A percentile compares a stretch with the other conserved stretches of the same genome.
These are phyloP conservation scores for Hemaris fuciformis DNA, from an alignment of 2,888 invertebrate species.

Conservation along the genomic window DNA sequence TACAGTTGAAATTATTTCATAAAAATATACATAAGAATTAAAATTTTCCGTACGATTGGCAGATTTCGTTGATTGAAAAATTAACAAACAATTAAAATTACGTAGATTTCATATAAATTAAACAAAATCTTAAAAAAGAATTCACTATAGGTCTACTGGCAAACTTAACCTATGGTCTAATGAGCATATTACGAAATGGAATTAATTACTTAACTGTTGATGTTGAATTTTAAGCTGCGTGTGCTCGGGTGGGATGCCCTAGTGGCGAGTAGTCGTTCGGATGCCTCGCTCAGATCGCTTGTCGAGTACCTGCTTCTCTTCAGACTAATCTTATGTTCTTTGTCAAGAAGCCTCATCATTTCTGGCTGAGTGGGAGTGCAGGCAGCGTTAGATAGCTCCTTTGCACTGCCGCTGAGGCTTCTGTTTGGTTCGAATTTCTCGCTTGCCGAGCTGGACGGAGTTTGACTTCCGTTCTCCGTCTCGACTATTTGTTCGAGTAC, in stretches of 20 bases:
- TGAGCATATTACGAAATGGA: slow-evolving; percentile 67
- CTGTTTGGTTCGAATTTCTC: slow-evolving; percentile 56
- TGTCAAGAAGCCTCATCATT: slow-evolving; percentile 59
- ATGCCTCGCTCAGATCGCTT: slow-evolving; percentile 84
- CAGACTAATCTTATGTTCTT: slow-evolving; percentile 53
- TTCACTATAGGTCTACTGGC: slow-evolving; percentile 41
- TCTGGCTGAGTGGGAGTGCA: slow-evolving; percentile 43
- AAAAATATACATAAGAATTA: background rate
- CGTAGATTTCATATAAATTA: slow-evolving; percentile 26
- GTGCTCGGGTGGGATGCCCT: slow-evolving; percentile 83
- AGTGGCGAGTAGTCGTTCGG: slow-evolving; percentile 79
- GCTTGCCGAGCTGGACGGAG: slow-evolving; percentile 69
- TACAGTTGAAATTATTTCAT: background rate
- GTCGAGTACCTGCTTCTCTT: slow-evolving; percentile 84
- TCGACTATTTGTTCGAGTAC: slow-evolving; percentile 73
- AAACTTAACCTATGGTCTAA: slow-evolving; percentile 52
- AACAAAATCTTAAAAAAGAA: slow-evolving; percentile 30
- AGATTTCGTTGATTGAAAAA: slow-evolving; percentile 21
- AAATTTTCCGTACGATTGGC: background rate
- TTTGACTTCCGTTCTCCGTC: slow-evolving; percentile 70
- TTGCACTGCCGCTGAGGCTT: slow-evolving; percentile 60
- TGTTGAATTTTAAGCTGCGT: slow-evolving; percentile 83
- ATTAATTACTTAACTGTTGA: slow-evolving; percentile 65
- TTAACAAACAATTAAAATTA: slow-evolving; percentile 7
- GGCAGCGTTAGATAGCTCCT: slow-evolving; percentile 41